Evolutionary conservation across 2,888 invertebrate genomes (phyloP).

Genomic region (Agriopis aurantiaria): DNA sequence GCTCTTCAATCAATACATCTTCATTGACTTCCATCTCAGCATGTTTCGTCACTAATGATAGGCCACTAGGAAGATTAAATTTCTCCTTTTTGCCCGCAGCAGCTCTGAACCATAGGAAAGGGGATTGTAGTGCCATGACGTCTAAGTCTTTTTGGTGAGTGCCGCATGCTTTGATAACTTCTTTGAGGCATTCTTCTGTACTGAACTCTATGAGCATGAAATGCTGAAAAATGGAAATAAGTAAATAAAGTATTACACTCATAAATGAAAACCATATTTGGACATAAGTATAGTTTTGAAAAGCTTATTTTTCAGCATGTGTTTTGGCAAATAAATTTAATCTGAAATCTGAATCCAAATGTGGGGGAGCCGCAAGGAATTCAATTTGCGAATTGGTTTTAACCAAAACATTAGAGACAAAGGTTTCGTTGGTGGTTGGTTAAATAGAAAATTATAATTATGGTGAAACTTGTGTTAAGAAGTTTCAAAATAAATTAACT

Average conservation of each 20-base stretch:
- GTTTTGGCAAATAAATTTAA: too few species aligned
- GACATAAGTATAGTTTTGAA: too few species aligned
- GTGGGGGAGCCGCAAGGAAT: too few species aligned
- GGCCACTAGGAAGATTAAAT: constrained; percentile 39
- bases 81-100: constrained; percentile 61
- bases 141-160: constrained; percentile 86
- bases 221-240: constrained; percentile 78
- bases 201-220: constrained; percentile 92
- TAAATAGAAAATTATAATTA: too few species aligned
- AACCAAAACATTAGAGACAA: too few species aligned
- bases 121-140: constrained; percentile 88
- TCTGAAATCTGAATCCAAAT: too few species aligned
- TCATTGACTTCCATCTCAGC: constrained; percentile 77
- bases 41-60: constrained; percentile 66
- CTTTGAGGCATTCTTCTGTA: constrained; percentile 80
- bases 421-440: too few species aligned
- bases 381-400: too few species aligned
- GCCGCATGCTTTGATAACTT: constrained; percentile 84
- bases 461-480: too few species aligned
- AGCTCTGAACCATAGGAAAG: constrained; percentile 91
- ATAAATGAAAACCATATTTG: too few species aligned
- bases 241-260: neutral
- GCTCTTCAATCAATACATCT: constrained; percentile 72
- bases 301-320: too few species aligned
- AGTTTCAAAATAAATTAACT: too few species aligned